Evolutionary conservation across 2,888 invertebrate genomes (phyloP).

Genomic region (Trichacis sp.): DNA sequence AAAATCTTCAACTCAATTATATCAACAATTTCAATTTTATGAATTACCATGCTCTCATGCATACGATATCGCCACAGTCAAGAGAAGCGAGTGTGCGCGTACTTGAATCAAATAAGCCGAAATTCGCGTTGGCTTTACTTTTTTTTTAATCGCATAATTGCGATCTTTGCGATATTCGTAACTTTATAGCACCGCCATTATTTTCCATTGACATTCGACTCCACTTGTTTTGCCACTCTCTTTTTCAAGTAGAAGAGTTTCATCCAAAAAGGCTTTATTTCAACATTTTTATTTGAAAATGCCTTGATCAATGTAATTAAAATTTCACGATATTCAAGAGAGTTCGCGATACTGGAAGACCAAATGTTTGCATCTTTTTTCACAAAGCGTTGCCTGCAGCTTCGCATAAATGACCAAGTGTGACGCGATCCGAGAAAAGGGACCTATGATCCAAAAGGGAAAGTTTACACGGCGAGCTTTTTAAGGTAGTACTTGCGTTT

Average conservation of each 20-base stretch:
- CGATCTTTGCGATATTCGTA: conserved; percentile 21
- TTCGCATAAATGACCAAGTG: background rate
- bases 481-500: no score
- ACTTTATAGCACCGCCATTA: background rate
- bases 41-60: no score
- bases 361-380: background rate
- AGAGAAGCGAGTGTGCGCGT: conserved; percentile 16
- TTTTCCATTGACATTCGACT: background rate
- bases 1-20: conserved; percentile 42
- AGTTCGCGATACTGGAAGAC: background rate
- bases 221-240: no score
- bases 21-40: conserved; percentile 44
- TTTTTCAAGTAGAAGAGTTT: no score
- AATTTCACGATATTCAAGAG: background rate
- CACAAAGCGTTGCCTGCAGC: background rate
- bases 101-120: background rate
- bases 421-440: no score
- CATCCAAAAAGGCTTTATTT: no score
- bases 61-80: conserved; percentile 18
- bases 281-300: background rate
- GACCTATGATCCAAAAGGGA: no score
- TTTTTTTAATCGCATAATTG: conserved; percentile 6
- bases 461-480: no score
- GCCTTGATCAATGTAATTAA: background rate
- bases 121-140: background rate